A percentile compares a stretch with the other conserved stretches of the same genome.
phyloP scores from a whole-genome alignment of 2,888 invertebrate genomes.

The Xylocampa areola region DNA sequence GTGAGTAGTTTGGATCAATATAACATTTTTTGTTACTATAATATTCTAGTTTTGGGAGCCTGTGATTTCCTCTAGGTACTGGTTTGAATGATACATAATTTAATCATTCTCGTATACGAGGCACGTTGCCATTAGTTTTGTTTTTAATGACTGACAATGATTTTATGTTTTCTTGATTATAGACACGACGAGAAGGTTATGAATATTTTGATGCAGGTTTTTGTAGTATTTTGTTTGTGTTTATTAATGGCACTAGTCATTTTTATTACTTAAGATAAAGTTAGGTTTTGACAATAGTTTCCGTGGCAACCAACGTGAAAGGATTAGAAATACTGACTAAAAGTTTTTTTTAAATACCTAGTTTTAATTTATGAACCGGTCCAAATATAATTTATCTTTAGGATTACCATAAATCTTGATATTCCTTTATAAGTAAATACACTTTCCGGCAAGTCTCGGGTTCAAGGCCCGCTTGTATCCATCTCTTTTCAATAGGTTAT shows the following conservation, averaged over 20 bases:
- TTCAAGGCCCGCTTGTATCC: too few relatives aligned
- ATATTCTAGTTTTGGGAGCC: constrained; percentile 14
- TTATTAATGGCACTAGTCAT: constrained; percentile 3
- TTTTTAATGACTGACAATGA: constrained; percentile 15
- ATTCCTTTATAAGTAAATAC: too few relatives aligned
- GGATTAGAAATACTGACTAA: too few relatives aligned
- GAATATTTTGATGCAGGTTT: not conserved
- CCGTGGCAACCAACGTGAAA: too few relatives aligned
- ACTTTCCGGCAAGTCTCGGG: too few relatives aligned
- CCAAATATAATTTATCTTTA: too few relatives aligned
- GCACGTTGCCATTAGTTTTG: constrained; percentile 15
- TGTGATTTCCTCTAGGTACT: constrained; percentile 32
- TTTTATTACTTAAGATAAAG: too few relatives aligned
- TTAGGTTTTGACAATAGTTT: too few relatives aligned
- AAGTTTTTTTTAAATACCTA: too few relatives aligned
- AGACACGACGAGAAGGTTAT: constrained; percentile 4
- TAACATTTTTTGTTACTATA: constrained; percentile 15
- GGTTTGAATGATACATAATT: constrained; percentile 16
- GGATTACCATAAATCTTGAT: too few relatives aligned
- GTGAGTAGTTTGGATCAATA: not conserved
- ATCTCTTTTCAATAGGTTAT: too few relatives aligned
- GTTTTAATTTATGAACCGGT: too few relatives aligned
- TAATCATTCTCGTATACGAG: constrained; percentile 16
- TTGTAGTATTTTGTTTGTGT: not conserved
- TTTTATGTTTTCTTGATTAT: constrained; percentile 23